phyloP scores from a whole-genome alignment of 2,113 vertebrate species.

The Percopsis transmontana region DNA sequence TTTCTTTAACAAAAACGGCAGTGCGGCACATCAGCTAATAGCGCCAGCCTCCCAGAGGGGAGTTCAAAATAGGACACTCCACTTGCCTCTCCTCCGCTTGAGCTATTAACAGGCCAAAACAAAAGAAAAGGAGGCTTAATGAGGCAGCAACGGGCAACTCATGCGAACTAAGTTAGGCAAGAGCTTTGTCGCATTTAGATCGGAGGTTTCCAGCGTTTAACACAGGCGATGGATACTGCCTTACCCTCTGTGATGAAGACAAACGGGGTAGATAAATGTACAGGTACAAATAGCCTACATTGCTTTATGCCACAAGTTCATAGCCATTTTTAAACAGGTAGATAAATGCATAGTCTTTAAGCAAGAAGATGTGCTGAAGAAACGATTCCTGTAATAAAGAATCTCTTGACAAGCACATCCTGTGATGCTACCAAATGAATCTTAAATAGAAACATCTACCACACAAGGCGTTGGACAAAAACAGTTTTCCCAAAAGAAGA shows the following conservation, averaged over 20 bases:
- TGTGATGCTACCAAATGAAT: not conserved
- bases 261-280: conserved; percentile 5
- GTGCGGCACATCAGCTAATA: conserved; percentile 67
- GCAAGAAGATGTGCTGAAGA: conserved; percentile 38
- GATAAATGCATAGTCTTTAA: conserved; percentile 59
- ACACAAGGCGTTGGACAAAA: conserved; percentile 25
- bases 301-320: not conserved
- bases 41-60: conserved; percentile 62
- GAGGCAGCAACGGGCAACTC: conserved; percentile 65
- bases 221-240: conserved; percentile 2
- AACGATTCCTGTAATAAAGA: conserved; percentile 9
- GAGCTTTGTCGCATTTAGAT: conserved; percentile 61
- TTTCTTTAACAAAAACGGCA: conserved; percentile 65
- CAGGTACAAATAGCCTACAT: conserved; percentile 2
- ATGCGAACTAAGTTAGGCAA: conserved; percentile 55
- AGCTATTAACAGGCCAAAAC: conserved; percentile 79
- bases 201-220: conserved; percentile 40
- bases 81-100: conserved; percentile 65
- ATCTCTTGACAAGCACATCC: conserved; percentile 2
- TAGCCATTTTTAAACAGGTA: not conserved
- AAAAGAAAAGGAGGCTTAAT: conserved; percentile 72
- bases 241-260: conserved; percentile 15
- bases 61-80: conserved; percentile 75
- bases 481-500: conserved; percentile 28
- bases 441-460: conserved; percentile 3